Evolutionary conservation across 2,797 vertebrate genomes (phyloP).

Genomic region (Acipenser transmontanus): DNA sequence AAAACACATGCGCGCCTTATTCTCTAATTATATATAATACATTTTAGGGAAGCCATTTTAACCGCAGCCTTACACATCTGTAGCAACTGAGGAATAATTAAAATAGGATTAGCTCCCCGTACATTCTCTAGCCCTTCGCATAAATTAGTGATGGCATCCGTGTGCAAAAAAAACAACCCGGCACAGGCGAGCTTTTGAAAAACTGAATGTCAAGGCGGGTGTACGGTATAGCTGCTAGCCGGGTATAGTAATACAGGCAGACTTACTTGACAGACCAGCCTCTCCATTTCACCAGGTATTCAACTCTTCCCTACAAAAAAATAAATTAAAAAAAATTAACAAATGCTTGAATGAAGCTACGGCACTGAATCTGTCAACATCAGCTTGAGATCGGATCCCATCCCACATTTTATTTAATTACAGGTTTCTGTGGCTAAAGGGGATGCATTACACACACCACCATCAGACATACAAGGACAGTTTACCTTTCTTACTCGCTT

Average conservation of each 20-base stretch:
- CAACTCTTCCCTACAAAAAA: conserved; percentile 72
- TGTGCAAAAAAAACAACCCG: conserved; percentile 30
- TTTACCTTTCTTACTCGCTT: conserved; percentile 88
- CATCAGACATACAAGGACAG: background rate
- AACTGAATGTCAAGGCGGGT: conserved; percentile 4
- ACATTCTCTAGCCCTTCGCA: conserved; percentile 54
- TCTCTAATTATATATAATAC: background rate
- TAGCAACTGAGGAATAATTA: conserved; percentile 54
- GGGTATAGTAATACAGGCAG: conserved; percentile 7
- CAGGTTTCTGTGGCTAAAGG: conserved; percentile 1
- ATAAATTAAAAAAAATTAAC: conserved; percentile 30
- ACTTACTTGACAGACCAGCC: conserved; percentile 95
- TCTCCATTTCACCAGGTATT: conserved; percentile 95
- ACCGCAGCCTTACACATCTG: conserved; percentile 47
- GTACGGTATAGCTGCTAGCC: conserved; percentile 9
- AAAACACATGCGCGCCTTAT: background rate
- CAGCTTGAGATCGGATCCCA: background rate
- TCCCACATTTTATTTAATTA: background rate
- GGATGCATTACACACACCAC: background rate
- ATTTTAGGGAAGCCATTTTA: conserved; percentile 62
- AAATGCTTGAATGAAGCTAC: conserved; percentile 5
- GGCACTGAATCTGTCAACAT: background rate
- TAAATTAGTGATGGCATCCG: conserved; percentile 76
- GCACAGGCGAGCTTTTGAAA: conserved; percentile 26
- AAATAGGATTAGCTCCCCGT: conserved; percentile 64